A percentile compares a stretch with the other conserved stretches of the same genome.
Evolutionary conservation across 2,888 invertebrate genomes (phyloP).

Genomic region (Periphyllus acericola): DNA sequence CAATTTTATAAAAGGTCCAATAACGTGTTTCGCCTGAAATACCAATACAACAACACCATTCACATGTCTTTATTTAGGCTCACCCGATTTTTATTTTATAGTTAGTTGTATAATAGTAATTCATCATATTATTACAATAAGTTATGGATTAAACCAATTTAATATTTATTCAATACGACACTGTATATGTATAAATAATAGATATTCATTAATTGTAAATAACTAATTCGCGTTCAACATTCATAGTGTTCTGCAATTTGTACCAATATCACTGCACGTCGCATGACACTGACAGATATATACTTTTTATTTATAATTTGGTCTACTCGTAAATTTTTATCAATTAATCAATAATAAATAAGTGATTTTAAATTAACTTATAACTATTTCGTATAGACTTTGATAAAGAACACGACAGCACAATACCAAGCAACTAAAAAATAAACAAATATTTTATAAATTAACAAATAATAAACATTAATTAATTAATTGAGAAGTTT

Average conservation of each 20-base stretch:
- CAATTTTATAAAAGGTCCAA: no score
- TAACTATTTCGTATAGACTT: conserved; percentile 56
- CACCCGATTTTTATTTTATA: no score
- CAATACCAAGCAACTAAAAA: conserved; percentile 63
- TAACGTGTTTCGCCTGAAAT: no score
- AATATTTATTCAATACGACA: not conserved
- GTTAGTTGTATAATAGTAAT: no score
- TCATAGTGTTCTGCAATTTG: not conserved
- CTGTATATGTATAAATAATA: not conserved
- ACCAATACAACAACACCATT: no score
- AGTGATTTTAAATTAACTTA: conserved; percentile 29
- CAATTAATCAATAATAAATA: not conserved
- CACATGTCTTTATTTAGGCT: no score
- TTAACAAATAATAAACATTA: not conserved
- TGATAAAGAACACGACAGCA: conserved; percentile 63
- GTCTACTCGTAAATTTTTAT: not conserved
- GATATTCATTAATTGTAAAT: not conserved
- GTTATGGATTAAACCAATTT: not conserved
- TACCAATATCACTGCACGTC: not conserved
- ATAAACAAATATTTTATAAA: not conserved
- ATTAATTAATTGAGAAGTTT: no score
- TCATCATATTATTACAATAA: not conserved
- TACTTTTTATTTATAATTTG: not conserved
- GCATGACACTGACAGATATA: not conserved
- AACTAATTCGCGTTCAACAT: not conserved